Evolutionary conservation across 2,888 invertebrate genomes (phyloP).

Genomic region (Lasioglossum figueresi): DNA sequence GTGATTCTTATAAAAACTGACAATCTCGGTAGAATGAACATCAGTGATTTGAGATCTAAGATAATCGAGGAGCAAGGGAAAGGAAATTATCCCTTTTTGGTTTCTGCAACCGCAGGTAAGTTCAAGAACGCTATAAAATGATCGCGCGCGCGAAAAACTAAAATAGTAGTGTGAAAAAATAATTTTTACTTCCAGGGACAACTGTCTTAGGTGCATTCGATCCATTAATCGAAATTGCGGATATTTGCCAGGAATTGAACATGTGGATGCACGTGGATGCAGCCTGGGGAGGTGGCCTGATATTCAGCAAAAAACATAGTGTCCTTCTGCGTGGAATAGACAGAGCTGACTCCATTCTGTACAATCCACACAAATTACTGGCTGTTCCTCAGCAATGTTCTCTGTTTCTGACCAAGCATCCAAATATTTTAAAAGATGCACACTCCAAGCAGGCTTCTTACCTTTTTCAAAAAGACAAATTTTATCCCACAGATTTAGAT

Average conservation of each 20-base stretch:
- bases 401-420: constrained; percentile 83
- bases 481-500: constrained; percentile 85
- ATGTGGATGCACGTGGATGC: constrained; percentile 87
- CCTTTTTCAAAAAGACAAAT: constrained; percentile 86
- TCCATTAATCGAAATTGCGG: constrained; percentile 85
- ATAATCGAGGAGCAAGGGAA: constrained; percentile 47
- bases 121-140: neutral
- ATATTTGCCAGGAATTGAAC: constrained; percentile 84
- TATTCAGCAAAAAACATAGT: constrained; percentile 85
- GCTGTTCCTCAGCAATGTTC: constrained; percentile 87
- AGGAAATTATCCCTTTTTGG: constrained; percentile 55
- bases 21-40: constrained; percentile 82
- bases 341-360: constrained; percentile 86
- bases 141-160: neutral
- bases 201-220: constrained; percentile 87
- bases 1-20: constrained; percentile 85
- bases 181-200: constrained; percentile 82
- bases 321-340: constrained; percentile 85
- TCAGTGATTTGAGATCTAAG: constrained; percentile 76
- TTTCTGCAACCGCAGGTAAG: constrained; percentile 63
- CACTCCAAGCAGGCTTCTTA: constrained; percentile 85
- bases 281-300: constrained; percentile 87
- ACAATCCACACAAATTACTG: constrained; percentile 88
- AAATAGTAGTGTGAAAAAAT: neutral
- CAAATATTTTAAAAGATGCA: constrained; percentile 83